A percentile compares a stretch with the other conserved stretches of the same genome.
phyloP scores from a whole-genome alignment of 2,888 invertebrate genomes.

The Sisyra nigra region DNA sequence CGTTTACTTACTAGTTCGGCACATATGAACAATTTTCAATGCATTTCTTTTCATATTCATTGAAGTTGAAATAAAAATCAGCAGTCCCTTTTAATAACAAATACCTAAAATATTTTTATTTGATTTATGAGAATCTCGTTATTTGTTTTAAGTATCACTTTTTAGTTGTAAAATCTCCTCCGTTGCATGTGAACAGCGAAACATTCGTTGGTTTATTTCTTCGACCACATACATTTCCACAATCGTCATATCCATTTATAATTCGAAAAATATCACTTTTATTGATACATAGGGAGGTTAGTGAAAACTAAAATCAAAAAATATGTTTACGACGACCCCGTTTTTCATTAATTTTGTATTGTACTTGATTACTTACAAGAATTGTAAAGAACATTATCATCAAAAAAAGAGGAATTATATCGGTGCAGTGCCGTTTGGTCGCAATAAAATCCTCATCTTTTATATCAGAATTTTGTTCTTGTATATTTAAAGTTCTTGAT shows the following conservation, averaged over 20 bases:
- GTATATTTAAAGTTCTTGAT: no score
- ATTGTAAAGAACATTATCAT: conserved; percentile 33
- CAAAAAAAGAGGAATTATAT: conserved; percentile 34
- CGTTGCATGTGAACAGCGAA: conserved; percentile 26
- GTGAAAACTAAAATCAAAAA: neutral
- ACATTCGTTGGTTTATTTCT: conserved; percentile 22
- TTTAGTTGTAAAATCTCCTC: conserved; percentile 26
- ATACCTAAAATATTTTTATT: neutral
- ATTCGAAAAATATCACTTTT: conserved; percentile 40
- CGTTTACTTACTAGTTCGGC: conserved; percentile 20
- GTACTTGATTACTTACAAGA: conserved; percentile 34
- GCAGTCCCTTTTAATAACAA: conserved; percentile 8
- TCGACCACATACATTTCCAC: conserved; percentile 45
- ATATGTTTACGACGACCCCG: neutral
- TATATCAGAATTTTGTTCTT: neutral
- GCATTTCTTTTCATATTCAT: conserved; percentile 19
- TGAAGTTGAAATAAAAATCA: conserved; percentile 14
- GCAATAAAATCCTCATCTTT: neutral
- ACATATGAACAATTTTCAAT: conserved; percentile 19
- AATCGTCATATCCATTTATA: conserved; percentile 44
- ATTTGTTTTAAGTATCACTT: conserved; percentile 18
- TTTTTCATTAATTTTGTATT: neutral
- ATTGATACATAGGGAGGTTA: conserved; percentile 22
- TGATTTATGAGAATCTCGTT: neutral
- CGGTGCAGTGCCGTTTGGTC: conserved; percentile 25